phyloP scores from a whole-genome alignment of 2,888 invertebrate genomes.

The Aphodius granarius region DNA sequence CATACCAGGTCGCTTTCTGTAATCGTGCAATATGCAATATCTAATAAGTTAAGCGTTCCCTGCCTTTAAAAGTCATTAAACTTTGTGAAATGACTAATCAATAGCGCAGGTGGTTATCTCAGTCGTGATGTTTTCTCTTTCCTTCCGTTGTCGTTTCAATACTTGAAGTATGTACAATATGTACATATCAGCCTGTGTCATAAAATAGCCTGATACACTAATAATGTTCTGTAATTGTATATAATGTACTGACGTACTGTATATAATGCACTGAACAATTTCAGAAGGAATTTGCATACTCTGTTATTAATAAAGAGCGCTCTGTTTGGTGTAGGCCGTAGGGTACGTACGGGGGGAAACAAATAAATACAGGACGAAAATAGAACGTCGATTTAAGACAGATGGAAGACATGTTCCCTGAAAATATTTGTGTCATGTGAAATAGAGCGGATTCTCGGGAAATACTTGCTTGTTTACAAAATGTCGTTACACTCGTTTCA shows the following conservation, averaged over 20 bases:
- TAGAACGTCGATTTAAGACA: background rate
- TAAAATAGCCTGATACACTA: background rate
- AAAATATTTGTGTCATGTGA: background rate
- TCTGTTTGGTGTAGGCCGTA: background rate
- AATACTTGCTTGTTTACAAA: background rate
- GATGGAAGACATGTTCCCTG: background rate
- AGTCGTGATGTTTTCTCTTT: background rate
- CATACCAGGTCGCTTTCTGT: background rate
- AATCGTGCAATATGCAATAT: background rate
- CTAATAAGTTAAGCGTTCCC: background rate
- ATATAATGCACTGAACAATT: no score
- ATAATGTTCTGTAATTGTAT: no score
- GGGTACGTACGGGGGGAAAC: background rate
- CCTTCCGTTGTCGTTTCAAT: background rate
- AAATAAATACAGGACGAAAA: background rate
- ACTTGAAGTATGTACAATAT: background rate
- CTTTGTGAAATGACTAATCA: background rate
- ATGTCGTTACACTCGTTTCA: background rate
- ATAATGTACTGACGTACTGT: no score
- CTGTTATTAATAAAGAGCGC: background rate
- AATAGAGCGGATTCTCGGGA: background rate
- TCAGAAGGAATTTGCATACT: no score
- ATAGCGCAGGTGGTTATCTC: background rate
- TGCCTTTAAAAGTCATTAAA: background rate
- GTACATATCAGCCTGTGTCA: background rate